These are phyloP conservation scores for Aplocera efformata DNA, from an alignment of 2,888 invertebrate genomes.

Conservation along the genomic window DNA sequence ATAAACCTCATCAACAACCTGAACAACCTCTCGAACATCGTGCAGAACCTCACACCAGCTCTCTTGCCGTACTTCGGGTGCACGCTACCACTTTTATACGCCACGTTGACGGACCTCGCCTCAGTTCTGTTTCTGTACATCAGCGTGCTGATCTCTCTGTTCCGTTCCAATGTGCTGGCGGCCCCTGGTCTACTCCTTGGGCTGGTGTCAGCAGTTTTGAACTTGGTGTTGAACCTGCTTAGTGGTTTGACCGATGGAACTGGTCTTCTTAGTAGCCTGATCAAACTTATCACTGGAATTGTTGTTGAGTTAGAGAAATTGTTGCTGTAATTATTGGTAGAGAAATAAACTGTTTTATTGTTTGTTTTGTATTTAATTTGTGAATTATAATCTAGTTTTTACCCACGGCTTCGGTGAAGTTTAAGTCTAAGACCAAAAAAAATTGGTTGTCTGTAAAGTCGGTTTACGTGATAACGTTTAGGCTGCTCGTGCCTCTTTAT, in stretches of 20 bases:
- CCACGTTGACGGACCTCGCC: slow-evolving; percentile 66
- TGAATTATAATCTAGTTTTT: too few species aligned
- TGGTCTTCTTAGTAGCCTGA: slow-evolving; percentile 55
- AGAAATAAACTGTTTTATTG: slow-evolving; percentile 23
- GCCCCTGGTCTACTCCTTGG: slow-evolving; percentile 61
- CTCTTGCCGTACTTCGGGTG: slow-evolving; percentile 69
- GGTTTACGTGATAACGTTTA: too few species aligned
- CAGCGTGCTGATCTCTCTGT: slow-evolving; percentile 64
- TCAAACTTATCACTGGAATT: slow-evolving; percentile 60
- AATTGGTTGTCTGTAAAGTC: too few species aligned
- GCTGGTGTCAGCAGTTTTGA: slow-evolving; percentile 54
- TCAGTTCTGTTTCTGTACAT: slow-evolving; percentile 69
- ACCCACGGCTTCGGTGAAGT: too few species aligned
- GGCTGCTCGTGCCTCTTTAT: too few species aligned
- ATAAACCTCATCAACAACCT: slow-evolving; percentile 70
- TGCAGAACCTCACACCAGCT: slow-evolving; percentile 69
- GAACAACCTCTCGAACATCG: slow-evolving; percentile 69
- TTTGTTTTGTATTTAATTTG: slow-evolving; percentile 12
- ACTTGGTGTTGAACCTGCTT: slow-evolving; percentile 56
- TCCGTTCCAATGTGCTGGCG: slow-evolving; percentile 63
- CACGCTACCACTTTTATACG: slow-evolving; percentile 62
- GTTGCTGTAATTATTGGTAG: slow-evolving; percentile 38
- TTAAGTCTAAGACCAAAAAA: too few species aligned
- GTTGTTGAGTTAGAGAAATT: slow-evolving; percentile 66
- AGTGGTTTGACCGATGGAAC: slow-evolving; percentile 61